These are phyloP conservation scores for Globicephala melas DNA, from an alignment of 2,113 vertebrate species.

Conservation along the genomic window DNA sequence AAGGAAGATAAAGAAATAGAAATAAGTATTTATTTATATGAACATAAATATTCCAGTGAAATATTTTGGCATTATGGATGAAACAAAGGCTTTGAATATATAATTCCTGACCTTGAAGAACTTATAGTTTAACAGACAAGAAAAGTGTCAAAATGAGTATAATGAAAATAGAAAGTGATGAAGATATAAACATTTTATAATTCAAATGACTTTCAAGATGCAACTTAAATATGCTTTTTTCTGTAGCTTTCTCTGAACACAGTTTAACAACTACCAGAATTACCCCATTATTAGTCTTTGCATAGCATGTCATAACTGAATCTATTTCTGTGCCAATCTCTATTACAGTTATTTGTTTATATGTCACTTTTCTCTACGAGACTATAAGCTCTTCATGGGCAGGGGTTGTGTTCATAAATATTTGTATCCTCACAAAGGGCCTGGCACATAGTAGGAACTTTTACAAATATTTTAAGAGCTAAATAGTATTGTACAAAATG, in stretches of 20 bases:
- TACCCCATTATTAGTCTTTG: not conserved
- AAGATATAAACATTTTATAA: not conserved
- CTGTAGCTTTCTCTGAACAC: not conserved
- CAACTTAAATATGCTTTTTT: not conserved
- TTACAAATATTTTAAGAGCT: not conserved
- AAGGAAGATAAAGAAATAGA: not conserved
- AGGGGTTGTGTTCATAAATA: not conserved
- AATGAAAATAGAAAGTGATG: not conserved
- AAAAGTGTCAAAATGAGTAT: not conserved
- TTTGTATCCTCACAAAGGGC: not conserved
- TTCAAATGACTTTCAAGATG: conserved; percentile 6
- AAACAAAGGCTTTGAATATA: not conserved
- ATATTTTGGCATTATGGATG: not conserved
- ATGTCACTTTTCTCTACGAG: not conserved
- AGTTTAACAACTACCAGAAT: not conserved
- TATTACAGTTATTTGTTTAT: not conserved
- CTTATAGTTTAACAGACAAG: not conserved
- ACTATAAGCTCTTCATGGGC: not conserved
- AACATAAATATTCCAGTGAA: not conserved
- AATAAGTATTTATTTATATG: not conserved
- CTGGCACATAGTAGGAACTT: not conserved
- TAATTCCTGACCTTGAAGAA: not conserved
- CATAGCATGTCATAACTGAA: not conserved
- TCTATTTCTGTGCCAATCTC: not conserved
- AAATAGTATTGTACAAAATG: not conserved